phyloP scores from a whole-genome alignment of 2,888 invertebrate species.

The Malacosoma neustria region DNA sequence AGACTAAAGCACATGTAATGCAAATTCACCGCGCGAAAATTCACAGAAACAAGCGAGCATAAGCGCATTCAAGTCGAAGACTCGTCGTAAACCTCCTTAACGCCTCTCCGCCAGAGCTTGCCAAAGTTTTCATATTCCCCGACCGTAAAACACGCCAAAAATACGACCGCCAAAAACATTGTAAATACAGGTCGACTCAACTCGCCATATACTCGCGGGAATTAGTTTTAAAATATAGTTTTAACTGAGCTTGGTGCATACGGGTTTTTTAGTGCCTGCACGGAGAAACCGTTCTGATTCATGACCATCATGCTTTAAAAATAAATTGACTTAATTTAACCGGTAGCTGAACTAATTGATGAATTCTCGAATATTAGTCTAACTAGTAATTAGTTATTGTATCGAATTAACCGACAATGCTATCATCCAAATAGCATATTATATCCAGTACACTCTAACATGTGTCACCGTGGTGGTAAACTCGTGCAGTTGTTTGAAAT shows the following conservation, averaged over 20 bases:
- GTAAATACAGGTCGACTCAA: conserved; percentile 63
- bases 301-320: conserved; percentile 27
- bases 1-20: conserved; percentile 65
- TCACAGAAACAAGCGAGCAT: conserved; percentile 55
- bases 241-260: conserved; percentile 53
- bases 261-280: conserved; percentile 33
- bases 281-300: conserved; percentile 13
- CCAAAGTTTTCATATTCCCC: conserved; percentile 73
- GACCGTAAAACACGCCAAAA: conserved; percentile 69
- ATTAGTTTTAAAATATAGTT: conserved; percentile 70
- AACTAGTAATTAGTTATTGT: not conserved
- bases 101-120: conserved; percentile 62
- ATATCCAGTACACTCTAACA: too few species aligned
- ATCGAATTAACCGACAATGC: not conserved
- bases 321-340: conserved; percentile 33
- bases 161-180: conserved; percentile 72
- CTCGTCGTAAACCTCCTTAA: conserved; percentile 72
- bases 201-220: conserved; percentile 37
- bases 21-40: conserved; percentile 55
- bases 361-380: conserved; percentile 2
- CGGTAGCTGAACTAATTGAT: conserved; percentile 7
- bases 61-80: conserved; percentile 66
- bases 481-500: too few species aligned
- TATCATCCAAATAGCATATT: too few species aligned
- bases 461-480: too few species aligned